Percentiles rank a stretch among this genome's conserved stretches.
Evolutionary conservation across 2,113 vertebrate species (phyloP).

Genomic region (Aptenodytes patagonicus): DNA sequence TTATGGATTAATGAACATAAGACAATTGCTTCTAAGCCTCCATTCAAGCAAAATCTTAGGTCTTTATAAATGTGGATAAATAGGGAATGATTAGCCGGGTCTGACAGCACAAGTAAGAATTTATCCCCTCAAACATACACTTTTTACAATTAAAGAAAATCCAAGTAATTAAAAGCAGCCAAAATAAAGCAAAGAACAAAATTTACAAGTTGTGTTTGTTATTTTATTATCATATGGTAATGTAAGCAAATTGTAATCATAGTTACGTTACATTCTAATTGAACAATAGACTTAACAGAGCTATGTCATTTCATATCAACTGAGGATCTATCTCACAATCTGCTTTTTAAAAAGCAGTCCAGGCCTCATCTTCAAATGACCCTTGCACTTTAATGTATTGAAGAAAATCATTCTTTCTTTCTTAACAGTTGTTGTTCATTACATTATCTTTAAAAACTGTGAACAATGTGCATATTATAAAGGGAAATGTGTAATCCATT

Average conservation of each 20-base stretch:
- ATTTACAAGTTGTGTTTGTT: not conserved
- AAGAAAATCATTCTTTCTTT: not conserved
- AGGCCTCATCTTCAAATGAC: not conserved
- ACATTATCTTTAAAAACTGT: conserved; percentile 17
- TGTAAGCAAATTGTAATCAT: conserved; percentile 18
- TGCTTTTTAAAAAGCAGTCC: not conserved
- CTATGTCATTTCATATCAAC: not conserved
- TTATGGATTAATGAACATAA: conserved; percentile 66
- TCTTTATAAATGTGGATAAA: conserved; percentile 42
- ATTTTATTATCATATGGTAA: conserved; percentile 12
- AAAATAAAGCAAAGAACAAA: conserved; percentile 30
- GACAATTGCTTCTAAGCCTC: conserved; percentile 53
- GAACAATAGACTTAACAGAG: not conserved
- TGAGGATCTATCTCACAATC: not conserved
- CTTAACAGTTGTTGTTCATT: conserved; percentile 19
- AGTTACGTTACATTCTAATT: conserved; percentile 22
- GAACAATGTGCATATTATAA: conserved; percentile 2
- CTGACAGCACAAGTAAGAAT: conserved; percentile 32
- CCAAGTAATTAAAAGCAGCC: conserved; percentile 18
- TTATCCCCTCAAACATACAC: not conserved
- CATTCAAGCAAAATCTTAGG: conserved; percentile 37
- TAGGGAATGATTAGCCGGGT: conserved; percentile 27
- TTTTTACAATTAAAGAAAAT: conserved; percentile 29
- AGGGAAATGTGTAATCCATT: conserved; percentile 10
- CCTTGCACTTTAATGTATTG: not conserved